Percentiles rank a stretch among this genome's conserved stretches.
Conservation (phyloP, 2,888 invertebrate genomes). For the Idaea aversata region DNA sequence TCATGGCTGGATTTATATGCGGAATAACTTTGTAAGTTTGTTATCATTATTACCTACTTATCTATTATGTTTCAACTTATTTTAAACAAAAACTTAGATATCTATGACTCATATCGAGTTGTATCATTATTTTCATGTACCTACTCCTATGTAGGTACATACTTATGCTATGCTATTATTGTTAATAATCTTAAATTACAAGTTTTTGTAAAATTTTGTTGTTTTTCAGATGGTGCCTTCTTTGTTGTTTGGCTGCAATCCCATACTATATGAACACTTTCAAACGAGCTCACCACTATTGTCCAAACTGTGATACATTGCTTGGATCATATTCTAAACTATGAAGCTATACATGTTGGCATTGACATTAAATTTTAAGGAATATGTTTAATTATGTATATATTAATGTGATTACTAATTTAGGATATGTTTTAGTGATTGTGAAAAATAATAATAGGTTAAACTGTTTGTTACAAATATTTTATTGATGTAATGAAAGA, state of each 20-base stretch:
- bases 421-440: not conserved
- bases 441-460: not conserved
- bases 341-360: slow-evolving; percentile 17
- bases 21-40: slow-evolving; percentile 64
- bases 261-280: slow-evolving; percentile 59
- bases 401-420: not conserved
- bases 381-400: not conserved
- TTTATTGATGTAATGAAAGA: not conserved
- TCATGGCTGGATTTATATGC: slow-evolving; percentile 69
- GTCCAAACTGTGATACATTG: slow-evolving; percentile 60
- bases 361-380: not conserved
- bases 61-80: not conserved
- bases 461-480: not conserved
- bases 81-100: not conserved
- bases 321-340: slow-evolving; percentile 60
- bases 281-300: slow-evolving; percentile 65
- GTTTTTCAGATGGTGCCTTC: slow-evolving; percentile 66
- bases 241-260: slow-evolving; percentile 66
- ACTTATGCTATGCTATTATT: not conserved
- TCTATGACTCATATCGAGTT: not conserved
- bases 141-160: not conserved
- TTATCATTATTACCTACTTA: not conserved
- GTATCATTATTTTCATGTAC: not conserved
- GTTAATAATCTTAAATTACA: not conserved
- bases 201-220: not conserved